phyloP scores from a whole-genome alignment of 2,888 invertebrate genomes.

The Temnothorax ravouxi region DNA sequence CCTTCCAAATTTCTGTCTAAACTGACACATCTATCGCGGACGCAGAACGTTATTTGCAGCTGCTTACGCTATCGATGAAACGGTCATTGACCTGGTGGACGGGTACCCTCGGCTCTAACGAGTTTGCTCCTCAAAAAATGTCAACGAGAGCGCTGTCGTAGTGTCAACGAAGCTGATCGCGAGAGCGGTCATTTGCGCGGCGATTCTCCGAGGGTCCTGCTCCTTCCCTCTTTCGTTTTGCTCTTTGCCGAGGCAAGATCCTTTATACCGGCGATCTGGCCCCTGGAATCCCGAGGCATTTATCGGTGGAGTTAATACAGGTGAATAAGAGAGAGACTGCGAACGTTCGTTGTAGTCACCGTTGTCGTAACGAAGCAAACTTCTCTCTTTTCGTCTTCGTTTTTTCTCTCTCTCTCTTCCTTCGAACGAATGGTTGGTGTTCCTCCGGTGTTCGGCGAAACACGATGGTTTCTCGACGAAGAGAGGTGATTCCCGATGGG shows the following conservation, averaged over 20 bases:
- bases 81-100: slow-evolving; percentile 69
- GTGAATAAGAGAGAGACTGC: slow-evolving; percentile 45
- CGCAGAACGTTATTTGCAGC: slow-evolving; percentile 69
- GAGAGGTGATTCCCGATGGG: slow-evolving; percentile 74
- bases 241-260: slow-evolving; percentile 67
- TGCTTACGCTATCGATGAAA: slow-evolving; percentile 65
- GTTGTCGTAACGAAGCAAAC: slow-evolving; percentile 69
- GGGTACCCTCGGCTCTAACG: slow-evolving; percentile 63
- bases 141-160: slow-evolving; percentile 59
- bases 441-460: slow-evolving; percentile 57
- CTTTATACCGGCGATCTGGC: slow-evolving; percentile 63
- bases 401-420: too few relatives aligned
- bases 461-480: slow-evolving; percentile 68
- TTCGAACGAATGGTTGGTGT: slow-evolving; percentile 59
- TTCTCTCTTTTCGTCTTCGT: slow-evolving; percentile 42
- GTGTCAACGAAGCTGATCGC: slow-evolving; percentile 53
- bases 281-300: slow-evolving; percentile 62
- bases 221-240: slow-evolving; percentile 67
- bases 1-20: slow-evolving; percentile 62
- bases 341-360: slow-evolving; percentile 58
- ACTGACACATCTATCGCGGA: slow-evolving; percentile 61
- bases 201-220: slow-evolving; percentile 40
- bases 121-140: slow-evolving; percentile 65
- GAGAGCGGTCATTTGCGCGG: slow-evolving; percentile 35
- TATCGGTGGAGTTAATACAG: slow-evolving; percentile 67